Percentiles rank a stretch among this genome's conserved stretches.
Evolutionary conservation across 2,797 vertebrate genomes (phyloP).

Genomic region (Borostomias antarcticus): DNA sequence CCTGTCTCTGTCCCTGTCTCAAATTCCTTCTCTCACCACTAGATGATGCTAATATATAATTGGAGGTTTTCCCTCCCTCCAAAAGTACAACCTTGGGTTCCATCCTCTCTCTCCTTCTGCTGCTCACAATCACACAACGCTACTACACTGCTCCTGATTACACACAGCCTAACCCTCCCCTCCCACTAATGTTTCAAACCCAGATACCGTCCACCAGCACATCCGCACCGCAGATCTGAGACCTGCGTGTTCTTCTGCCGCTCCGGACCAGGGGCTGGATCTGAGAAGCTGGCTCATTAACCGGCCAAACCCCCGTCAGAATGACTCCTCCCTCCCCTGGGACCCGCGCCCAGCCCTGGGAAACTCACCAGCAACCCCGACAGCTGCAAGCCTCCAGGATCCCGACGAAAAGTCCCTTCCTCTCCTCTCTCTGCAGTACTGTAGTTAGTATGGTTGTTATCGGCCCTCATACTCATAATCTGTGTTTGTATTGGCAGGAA

Average conservation of each 20-base stretch:
- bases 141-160: too few species aligned
- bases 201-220: background rate
- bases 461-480: background rate
- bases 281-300: slow-evolving; percentile 72
- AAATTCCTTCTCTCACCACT: slow-evolving; percentile 47
- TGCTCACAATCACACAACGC: too few species aligned
- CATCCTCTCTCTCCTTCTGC: too few species aligned
- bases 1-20: too few species aligned
- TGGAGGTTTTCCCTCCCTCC: background rate
- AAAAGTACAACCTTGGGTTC: background rate
- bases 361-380: slow-evolving; percentile 65
- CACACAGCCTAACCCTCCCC: too few species aligned
- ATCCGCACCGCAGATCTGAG: background rate
- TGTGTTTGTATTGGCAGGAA: background rate
- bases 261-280: slow-evolving; percentile 36
- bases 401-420: slow-evolving; percentile 73
- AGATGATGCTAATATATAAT: slow-evolving; percentile 53
- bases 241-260: background rate
- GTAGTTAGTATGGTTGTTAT: slow-evolving; percentile 40
- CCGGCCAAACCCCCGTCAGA: slow-evolving; percentile 53
- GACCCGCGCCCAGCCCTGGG: slow-evolving; percentile 68
- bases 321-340: slow-evolving; percentile 61
- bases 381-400: slow-evolving; percentile 73
- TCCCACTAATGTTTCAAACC: background rate
- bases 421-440: slow-evolving; percentile 34